phyloP scores from a whole-genome alignment of 1,140 invertebrate genomes.

The Magallana gigas region DNA sequence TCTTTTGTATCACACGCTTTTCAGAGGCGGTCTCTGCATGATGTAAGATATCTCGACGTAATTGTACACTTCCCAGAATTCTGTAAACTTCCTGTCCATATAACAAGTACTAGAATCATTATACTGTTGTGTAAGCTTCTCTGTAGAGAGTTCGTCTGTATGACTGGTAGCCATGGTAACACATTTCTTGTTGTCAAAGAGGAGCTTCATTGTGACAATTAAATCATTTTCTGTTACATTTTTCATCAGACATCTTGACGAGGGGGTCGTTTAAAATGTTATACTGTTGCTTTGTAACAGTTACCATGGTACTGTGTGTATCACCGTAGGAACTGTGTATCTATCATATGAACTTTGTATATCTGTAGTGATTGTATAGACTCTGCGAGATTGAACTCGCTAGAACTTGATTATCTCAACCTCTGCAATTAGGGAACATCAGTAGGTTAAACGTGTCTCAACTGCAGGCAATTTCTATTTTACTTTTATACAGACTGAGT shows the following conservation, averaged over 20 bases:
- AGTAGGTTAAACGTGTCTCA: too few relatives aligned
- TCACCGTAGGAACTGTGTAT: neutral
- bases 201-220: too few relatives aligned
- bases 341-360: neutral
- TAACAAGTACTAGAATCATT: conserved; percentile 1
- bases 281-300: neutral
- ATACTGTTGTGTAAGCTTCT: conserved; percentile 15
- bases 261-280: neutral
- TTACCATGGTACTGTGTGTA: neutral
- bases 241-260: neutral
- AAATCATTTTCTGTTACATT: neutral
- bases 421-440: too few relatives aligned
- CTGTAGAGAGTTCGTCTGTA: conserved; percentile 28
- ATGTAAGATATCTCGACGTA: conserved; percentile 10
- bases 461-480: too few relatives aligned
- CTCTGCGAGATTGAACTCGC: neutral
- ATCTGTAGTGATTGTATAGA: neutral
- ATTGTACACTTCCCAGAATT: conserved; percentile 26
- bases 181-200: too few relatives aligned
- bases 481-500: too few relatives aligned
- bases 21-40: conserved; percentile 25
- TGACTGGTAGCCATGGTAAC: too few relatives aligned
- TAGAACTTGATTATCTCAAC: too few relatives aligned
- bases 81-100: conserved; percentile 21
- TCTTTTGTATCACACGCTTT: conserved; percentile 3